These are phyloP conservation scores for Tanytarsus gracilentus DNA, from an alignment of 2,888 invertebrate genomes.

Conservation along the genomic window DNA sequence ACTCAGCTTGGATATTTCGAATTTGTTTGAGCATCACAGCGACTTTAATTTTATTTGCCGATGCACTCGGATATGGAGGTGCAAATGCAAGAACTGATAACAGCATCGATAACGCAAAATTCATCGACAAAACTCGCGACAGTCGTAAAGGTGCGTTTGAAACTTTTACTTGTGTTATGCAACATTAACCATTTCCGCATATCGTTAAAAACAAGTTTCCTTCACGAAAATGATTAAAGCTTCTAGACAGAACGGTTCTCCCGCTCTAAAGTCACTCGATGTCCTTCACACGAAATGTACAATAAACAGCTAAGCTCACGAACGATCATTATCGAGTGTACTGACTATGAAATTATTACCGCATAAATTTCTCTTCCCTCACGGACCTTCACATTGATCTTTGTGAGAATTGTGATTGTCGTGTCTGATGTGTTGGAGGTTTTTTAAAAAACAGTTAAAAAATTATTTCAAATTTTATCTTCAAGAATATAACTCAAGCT, in stretches of 20 bases:
- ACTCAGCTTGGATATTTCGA: slow-evolving; percentile 43
- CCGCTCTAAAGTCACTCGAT: neutral
- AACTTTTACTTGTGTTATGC: neutral
- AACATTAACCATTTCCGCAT: neutral
- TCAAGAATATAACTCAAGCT: too few species aligned
- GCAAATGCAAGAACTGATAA: slow-evolving; percentile 35
- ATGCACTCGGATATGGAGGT: slow-evolving; percentile 41
- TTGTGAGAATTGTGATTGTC: too few species aligned
- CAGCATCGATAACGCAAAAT: neutral
- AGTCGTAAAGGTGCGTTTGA: neutral
- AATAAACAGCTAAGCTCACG: too few species aligned
- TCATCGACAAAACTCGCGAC: neutral
- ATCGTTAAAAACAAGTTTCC: neutral
- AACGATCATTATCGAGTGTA: too few species aligned
- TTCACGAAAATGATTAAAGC: neutral
- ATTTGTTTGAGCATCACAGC: slow-evolving; percentile 40
- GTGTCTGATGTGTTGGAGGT: too few species aligned
- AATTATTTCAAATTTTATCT: too few species aligned
- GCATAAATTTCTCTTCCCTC: too few species aligned
- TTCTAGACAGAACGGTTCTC: slow-evolving; percentile 10
- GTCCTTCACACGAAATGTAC: slow-evolving; percentile 8
- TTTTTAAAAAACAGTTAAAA: too few species aligned
- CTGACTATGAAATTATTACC: too few species aligned
- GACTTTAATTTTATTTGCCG: slow-evolving; percentile 41
- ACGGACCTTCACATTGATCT: too few species aligned